A percentile compares a stretch with the other conserved stretches of the same genome.
Conservation (phyloP, 2,113 vertebrate genomes). For the Ceuthmochares aereus region DNA sequence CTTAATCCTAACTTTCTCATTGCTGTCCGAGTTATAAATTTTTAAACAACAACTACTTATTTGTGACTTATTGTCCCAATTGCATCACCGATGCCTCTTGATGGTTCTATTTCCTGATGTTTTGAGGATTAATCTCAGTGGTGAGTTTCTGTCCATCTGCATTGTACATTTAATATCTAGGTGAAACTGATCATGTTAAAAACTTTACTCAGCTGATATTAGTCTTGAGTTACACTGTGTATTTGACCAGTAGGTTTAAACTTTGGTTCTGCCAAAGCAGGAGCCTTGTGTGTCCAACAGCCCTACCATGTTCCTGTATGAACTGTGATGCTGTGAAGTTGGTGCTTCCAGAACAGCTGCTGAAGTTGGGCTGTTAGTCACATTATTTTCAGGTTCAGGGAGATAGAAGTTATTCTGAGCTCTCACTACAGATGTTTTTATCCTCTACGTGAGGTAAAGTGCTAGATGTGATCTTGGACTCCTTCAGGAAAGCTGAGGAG, state of each 20-base stretch:
- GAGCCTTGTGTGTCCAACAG: rapidly evolving
- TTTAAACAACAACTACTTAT: not conserved
- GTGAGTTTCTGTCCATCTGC: not conserved
- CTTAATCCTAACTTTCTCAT: not conserved
- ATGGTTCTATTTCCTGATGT: not conserved
- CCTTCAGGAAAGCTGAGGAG: too few species aligned
- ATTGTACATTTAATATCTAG: not conserved
- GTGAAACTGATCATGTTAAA: not conserved
- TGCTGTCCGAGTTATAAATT: not conserved
- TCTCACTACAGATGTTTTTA: not conserved
- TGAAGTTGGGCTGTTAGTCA: not conserved
- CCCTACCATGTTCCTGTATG: rapidly evolving
- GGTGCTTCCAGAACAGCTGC: not conserved
- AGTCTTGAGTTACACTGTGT: not conserved
- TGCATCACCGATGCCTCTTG: not conserved
- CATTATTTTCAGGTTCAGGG: not conserved
- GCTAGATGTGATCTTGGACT: not conserved
- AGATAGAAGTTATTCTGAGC: not conserved
- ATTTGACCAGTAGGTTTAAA: not conserved
- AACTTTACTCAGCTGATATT: not conserved
- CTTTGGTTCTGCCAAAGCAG: not conserved
- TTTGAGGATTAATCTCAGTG: not conserved
- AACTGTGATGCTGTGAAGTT: not conserved
- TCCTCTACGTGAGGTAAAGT: not conserved
- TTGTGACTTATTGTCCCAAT: not conserved